Evolutionary conservation across 2,888 invertebrate genomes (phyloP).

Genomic region (Belgica antarctica): DNA sequence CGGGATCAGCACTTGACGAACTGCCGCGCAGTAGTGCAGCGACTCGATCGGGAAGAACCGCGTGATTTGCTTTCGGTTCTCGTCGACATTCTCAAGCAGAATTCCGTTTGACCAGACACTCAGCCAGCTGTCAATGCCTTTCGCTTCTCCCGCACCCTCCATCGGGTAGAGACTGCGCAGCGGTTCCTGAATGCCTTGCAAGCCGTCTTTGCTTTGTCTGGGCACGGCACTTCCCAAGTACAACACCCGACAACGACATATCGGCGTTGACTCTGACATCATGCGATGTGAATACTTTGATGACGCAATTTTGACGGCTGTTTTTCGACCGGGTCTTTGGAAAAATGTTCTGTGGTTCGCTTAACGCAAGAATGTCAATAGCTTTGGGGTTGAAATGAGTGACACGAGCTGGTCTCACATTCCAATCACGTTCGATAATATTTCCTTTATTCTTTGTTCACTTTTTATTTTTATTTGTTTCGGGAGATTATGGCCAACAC

Average conservation of each 20-base stretch:
- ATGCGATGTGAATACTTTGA: constrained; percentile 25
- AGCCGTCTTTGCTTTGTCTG: constrained; percentile 95
- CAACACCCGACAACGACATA: constrained; percentile 93
- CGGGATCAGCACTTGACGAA: constrained; percentile 75
- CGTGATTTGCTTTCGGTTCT: constrained; percentile 89
- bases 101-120: constrained; percentile 97
- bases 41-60: constrained; percentile 95
- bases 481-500: constrained; percentile 34
- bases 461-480: constrained; percentile 19
- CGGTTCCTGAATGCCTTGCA: constrained; percentile 96
- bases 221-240: constrained; percentile 96
- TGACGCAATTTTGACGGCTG: constrained; percentile 6
- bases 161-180: constrained; percentile 93
- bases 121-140: constrained; percentile 93
- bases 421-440: constrained; percentile 43
- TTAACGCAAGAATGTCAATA: background rate
- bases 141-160: constrained; percentile 81
- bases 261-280: constrained; percentile 81
- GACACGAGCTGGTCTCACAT: constrained; percentile 37
- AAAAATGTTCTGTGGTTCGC: background rate
- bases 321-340: background rate
- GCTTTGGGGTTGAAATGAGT: constrained; percentile 11
- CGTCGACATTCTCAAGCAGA: constrained; percentile 91
- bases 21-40: constrained; percentile 93
- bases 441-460: constrained; percentile 1